Base-by-base conservation (phyloP, 2,797 vertebrate species). In the Lithobates pipiens region DNA sequence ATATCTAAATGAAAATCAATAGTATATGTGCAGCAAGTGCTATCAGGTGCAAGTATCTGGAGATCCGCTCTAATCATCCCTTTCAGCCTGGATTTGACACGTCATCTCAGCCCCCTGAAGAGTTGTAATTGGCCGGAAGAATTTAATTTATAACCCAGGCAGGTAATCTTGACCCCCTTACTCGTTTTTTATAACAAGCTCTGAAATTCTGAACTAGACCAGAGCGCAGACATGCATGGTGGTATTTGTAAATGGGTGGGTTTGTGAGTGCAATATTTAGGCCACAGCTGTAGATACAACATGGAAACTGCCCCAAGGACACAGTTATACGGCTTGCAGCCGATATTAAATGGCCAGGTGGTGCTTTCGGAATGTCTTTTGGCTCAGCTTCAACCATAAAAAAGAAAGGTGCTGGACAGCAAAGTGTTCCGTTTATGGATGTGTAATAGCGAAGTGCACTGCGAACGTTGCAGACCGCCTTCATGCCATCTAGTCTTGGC, bases 1-100 rank as follows among this genome's bases (percentile, higher is more conserved):
- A 96, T 98, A 98, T 99, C 96, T 98, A 98, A 98, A 98, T 98
- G 97, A 97, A 98, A 98, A 98, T 98, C 97, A 97, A 98, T 97
- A 97, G 95, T 95, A 93, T 95, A 94, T 95, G 96, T 95, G 96
- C 95, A 94, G 95, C 94, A 92, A 95, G 96, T 95, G 95, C 95
- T 94, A 93, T 93, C 91, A 93, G 95, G 92, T 93, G 92, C 94
- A 93, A 95, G 94, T 94, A 94, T 93, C 95, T 89, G 86, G 94
- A 95, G 95, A 95, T 91, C 88, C 88, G 86, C 89, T 92, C 94
- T 95, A 95, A 95, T 96, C 94, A 95, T 92, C 91, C 93, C 93
- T 93, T 92, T 94, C 93, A 88, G 93, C 93, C 91, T 92, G 91
- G 88, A 89, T 90, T 91, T 91, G 92, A 90, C 91, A 93, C 92